phyloP scores from a whole-genome alignment of 2,797 vertebrate species.

The Nannoperca australis region DNA sequence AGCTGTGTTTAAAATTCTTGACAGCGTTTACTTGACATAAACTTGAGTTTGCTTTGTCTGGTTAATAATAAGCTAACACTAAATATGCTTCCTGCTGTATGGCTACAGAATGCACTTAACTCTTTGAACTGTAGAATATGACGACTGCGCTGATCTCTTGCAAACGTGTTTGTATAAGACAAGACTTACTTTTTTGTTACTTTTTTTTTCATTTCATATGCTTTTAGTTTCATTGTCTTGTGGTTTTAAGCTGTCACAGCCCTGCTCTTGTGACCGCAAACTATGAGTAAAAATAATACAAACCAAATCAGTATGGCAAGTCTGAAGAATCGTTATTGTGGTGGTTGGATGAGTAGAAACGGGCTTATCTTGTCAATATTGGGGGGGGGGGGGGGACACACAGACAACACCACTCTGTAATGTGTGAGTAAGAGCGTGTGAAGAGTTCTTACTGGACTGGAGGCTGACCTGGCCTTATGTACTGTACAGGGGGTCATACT shows the following conservation, averaged over 20 bases:
- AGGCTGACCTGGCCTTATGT: constrained; percentile 1
- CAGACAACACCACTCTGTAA: background rate
- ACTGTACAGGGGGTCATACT: constrained; percentile 36
- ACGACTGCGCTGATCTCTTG: too few relatives aligned
- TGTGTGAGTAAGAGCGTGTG: constrained; percentile 27
- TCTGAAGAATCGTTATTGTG: background rate
- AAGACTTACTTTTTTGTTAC: background rate
- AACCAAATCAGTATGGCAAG: background rate
- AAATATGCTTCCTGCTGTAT: constrained; percentile 1
- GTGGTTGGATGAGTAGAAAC: background rate
- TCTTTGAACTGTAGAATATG: background rate
- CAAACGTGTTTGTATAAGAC: too few relatives aligned
- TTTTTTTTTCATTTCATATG: background rate
- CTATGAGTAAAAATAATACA: background rate
- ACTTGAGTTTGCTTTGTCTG: constrained; percentile 6
- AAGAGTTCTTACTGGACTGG: constrained; percentile 12
- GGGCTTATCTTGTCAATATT: too few relatives aligned
- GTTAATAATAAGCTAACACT: background rate
- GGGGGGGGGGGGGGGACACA: too few relatives aligned
- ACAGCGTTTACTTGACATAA: constrained; percentile 38
- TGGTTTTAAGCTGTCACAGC: background rate
- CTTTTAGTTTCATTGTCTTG: background rate
- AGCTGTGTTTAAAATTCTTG: constrained; percentile 45
- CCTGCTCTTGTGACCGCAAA: background rate
- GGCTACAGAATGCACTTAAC: constrained; percentile 11